Evolutionary conservation across 1,140 invertebrate genomes (phyloP), one percentile per base, ranked within the genome.

Genomic region (Panagrolaimus sp.): DNA sequence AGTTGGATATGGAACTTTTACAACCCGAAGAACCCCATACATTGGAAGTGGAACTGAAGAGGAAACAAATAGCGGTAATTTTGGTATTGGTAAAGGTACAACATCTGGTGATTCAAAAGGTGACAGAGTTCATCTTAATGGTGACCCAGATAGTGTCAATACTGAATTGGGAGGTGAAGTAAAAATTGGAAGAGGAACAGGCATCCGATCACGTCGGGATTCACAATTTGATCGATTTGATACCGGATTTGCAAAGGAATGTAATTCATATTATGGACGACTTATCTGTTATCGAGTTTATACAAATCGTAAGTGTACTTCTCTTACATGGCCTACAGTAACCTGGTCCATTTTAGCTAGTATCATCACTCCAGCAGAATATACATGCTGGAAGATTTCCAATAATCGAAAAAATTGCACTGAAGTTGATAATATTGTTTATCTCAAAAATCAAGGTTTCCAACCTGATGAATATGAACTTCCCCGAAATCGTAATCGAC

Each of bases 191-290:
- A 2, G 32, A 38, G 32, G 32, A 21, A 21, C 8, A 21, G 10
- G 17, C n/a, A n/a, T n/a, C 17, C 52, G 52, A 6, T n/a, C 28
- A 21, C 52, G 52, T 21, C 52, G 52, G 0, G 17, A 26, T 58
- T 58, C 52, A 28, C 21, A 58, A 58, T 58, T 58, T 28, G 28
- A 58, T 10, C 52, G 21, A 12, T 58, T 58, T 26, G 52, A 58
- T 17, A 26, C 52, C 28, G 52, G 52, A 10, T 58, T 26, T 58
- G 21, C 21, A 28, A 58, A 58, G 52, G 52, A 58, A 58, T 58
- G 52, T 28, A 58, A 58, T 28, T 26, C 21, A 12, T 58, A 58
- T 14, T 58, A 58, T 26, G 52, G 52, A n/a, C 15, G 17, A 10
- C 2, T 12, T 17, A 58, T 58, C 28, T 58, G 52, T n/a, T 58